These are phyloP conservation scores for Pagetopsis macropterus DNA, from an alignment of 2,797 vertebrate species.

Conservation along the genomic window DNA sequence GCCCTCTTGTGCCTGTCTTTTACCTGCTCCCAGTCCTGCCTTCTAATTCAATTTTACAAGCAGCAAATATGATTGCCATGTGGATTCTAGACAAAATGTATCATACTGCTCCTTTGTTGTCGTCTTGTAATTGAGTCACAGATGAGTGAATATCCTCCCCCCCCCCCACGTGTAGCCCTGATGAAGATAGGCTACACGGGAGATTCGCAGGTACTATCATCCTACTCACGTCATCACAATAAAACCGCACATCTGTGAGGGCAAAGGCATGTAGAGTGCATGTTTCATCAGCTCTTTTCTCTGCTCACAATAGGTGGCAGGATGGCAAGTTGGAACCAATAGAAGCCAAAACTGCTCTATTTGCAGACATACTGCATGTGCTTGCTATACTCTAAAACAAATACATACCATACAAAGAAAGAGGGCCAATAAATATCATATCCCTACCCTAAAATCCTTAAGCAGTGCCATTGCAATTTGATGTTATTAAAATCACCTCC, in stretches of 20 bases:
- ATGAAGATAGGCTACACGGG: constrained; percentile 57
- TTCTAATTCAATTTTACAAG: constrained; percentile 76
- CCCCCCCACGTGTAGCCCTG: constrained; percentile 24
- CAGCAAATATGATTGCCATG: constrained; percentile 75
- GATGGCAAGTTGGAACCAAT: background rate
- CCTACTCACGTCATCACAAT: constrained; percentile 8
- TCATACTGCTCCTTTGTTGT: constrained; percentile 73
- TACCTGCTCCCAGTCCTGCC: constrained; percentile 72
- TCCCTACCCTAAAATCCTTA: background rate
- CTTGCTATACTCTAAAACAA: background rate
- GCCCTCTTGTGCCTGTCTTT: constrained; percentile 68
- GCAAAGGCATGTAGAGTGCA: constrained; percentile 2
- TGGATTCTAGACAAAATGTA: constrained; percentile 71
- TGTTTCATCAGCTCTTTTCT: constrained; percentile 32
- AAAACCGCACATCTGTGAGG: constrained; percentile 21
- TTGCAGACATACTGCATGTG: constrained; percentile 1
- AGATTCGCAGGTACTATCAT: constrained; percentile 41
- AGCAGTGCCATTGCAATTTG: background rate
- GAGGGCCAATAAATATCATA: background rate
- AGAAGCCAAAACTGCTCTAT: background rate
- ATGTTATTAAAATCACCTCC: background rate
- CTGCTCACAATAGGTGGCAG: background rate
- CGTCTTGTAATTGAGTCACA: constrained; percentile 76
- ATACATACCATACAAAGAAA: background rate
- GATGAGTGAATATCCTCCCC: constrained; percentile 62